Evolutionary conservation across 2,113 vertebrate species (phyloP).

Genomic region (Oceanites oceanicus): DNA sequence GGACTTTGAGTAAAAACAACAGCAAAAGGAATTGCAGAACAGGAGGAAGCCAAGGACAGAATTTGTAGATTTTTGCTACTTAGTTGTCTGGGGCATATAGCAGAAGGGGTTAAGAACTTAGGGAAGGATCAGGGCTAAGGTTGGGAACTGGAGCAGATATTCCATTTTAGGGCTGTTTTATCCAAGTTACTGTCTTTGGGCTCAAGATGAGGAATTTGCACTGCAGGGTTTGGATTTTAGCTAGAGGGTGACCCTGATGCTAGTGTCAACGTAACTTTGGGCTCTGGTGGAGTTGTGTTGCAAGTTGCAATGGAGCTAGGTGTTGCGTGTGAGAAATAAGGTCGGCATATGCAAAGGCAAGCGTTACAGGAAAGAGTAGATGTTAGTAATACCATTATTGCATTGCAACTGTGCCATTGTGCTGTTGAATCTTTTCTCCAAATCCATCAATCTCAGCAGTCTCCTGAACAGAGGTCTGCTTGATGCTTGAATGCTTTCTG

Average conservation of each 20-base stretch:
- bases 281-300: background rate
- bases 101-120: background rate
- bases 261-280: background rate
- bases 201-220: background rate
- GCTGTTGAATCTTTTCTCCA: background rate
- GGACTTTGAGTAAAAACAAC: background rate
- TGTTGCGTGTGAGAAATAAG: background rate
- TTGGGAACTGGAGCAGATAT: background rate
- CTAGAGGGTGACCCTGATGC: background rate
- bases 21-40: background rate
- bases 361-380: background rate
- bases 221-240: background rate
- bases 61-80: background rate
- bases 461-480: background rate
- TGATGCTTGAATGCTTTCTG: background rate
- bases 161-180: background rate
- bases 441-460: background rate
- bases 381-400: background rate
- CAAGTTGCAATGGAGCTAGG: background rate
- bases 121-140: background rate
- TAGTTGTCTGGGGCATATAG: background rate
- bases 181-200: background rate
- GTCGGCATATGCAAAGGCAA: background rate
- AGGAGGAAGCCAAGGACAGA: background rate
- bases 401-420: background rate